Percentiles rank a stretch among this genome's conserved stretches.
Conservation (phyloP, 2,888 invertebrate genomes). For the Drosophila affinis region DNA sequence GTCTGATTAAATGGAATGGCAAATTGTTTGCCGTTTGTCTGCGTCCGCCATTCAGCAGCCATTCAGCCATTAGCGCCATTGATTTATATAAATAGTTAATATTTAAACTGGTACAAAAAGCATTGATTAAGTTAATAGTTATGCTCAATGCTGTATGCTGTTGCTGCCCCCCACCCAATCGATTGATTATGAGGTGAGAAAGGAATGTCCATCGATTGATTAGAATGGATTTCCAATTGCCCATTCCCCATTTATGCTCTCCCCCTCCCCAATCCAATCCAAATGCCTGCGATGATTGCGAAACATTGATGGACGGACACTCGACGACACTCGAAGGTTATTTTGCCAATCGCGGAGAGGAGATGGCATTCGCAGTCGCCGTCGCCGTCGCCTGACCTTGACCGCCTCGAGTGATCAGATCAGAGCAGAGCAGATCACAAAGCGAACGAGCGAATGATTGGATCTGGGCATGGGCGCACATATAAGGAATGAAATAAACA, state of each 20-base stretch:
- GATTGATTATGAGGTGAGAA: slow-evolving; percentile 35
- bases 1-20: slow-evolving; percentile 49
- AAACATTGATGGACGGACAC: slow-evolving; percentile 37
- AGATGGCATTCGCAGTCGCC: slow-evolving; percentile 35
- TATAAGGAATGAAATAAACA: slow-evolving; percentile 35
- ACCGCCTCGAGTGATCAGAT: slow-evolving; percentile 33
- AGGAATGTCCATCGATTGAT: slow-evolving; percentile 41
- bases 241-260: slow-evolving; percentile 27
- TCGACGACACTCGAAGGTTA: slow-evolving; percentile 41
- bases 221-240: slow-evolving; percentile 13
- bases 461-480: slow-evolving; percentile 14
- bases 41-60: slow-evolving; percentile 49
- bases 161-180: neutral
- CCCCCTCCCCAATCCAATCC: neutral
- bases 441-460: slow-evolving; percentile 17
- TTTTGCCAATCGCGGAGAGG: slow-evolving; percentile 26
- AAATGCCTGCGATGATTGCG: neutral
- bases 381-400: slow-evolving; percentile 40
- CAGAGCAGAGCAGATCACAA: slow-evolving; percentile 25
- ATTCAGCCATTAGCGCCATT: slow-evolving; percentile 63
- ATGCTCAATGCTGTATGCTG: slow-evolving; percentile 21
- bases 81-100: slow-evolving; percentile 72
- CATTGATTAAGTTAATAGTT: slow-evolving; percentile 28
- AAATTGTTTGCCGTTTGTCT: slow-evolving; percentile 42
- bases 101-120: slow-evolving; percentile 19